Evolutionary conservation across 2,888 invertebrate species (phyloP), one percentile per base, ranked within the genome.

Genomic region (Plutella xylostella): DNA sequence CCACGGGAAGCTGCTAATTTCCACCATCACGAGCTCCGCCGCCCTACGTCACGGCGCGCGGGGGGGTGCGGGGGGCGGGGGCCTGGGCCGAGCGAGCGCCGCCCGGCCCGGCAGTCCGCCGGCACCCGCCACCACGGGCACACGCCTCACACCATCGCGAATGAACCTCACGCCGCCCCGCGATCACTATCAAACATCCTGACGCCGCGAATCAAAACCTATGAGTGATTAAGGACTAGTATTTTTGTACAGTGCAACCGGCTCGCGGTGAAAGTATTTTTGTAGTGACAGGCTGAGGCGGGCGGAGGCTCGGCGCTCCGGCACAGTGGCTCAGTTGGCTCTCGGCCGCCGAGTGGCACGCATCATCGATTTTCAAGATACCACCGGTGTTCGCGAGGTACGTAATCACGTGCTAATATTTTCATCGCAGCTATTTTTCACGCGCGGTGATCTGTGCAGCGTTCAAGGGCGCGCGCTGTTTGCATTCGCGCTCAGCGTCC

Each of bases 291-390:
- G 60, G 63, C 52, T 66, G 66, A 64, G 68, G 71, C 75, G 69
- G 68, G 71, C 65, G 64, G 63, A 73, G 69, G 68, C 67, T 72
- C 72, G 77, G 70, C 69, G 75, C 61, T 72, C 78, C 85, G 84
- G 84, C 85, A 84, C 76, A 79, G 76, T 86, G 86, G 85, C 86
- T 85, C 85, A 86, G 85, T 85, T 72, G 69, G 74, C 74, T 71
- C 70, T 69, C 76, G 79, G 78, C 73, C 79, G 78, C 72, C 74
- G 74, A 78, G 80, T 80, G 72, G 72, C 77, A 77, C 80, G 73
- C 79, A 79, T 68, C 79, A 82, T 82, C 75, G 82, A 80, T 80
- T 78, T 78, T 77, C 79, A 70, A 63, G 72, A 72, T 68, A 76
- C 72, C 65, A 60, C 69, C 61, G 43, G 39, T 45, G 39, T 41